These are phyloP conservation scores for Parascotia fuliginaria DNA, from an alignment of 2,888 invertebrate species.

Conservation along the genomic window DNA sequence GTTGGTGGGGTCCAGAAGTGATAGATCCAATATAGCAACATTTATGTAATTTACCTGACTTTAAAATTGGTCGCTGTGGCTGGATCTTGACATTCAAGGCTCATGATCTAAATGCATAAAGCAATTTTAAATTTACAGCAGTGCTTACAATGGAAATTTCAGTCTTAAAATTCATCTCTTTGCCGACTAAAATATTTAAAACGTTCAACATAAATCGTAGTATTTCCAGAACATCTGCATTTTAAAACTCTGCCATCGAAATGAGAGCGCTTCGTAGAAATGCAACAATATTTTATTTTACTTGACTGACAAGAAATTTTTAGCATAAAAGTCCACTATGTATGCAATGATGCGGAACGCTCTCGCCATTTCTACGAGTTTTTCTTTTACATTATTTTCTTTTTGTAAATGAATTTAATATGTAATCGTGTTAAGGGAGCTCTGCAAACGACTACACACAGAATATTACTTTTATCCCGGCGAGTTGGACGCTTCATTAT, in stretches of 20 bases:
- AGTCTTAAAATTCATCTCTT: neutral
- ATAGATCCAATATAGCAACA: too few relatives aligned
- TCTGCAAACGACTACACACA: constrained; percentile 19
- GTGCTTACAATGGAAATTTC: neutral
- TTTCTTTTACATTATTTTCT: constrained; percentile 31
- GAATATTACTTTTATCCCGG: constrained; percentile 11
- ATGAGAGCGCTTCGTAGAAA: constrained; percentile 28
- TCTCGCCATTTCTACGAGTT: constrained; percentile 28
- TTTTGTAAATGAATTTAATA: constrained; percentile 44
- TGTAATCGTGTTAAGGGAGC: constrained; percentile 30
- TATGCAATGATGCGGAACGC: constrained; percentile 46
- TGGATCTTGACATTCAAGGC: too few relatives aligned
- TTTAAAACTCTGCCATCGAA: constrained; percentile 24
- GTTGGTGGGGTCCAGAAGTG: too few relatives aligned
- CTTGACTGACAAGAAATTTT: constrained; percentile 54
- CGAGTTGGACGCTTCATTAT: constrained; percentile 10
- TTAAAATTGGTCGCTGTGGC: too few relatives aligned
- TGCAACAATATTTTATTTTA: constrained; percentile 56
- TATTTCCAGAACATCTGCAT: constrained; percentile 35
- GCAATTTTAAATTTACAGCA: too few relatives aligned
- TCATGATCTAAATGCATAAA: too few relatives aligned
- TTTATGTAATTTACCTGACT: too few relatives aligned
- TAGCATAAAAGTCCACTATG: constrained; percentile 58
- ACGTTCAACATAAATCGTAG: constrained; percentile 22
- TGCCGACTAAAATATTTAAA: neutral